Evolutionary conservation across 1,140 invertebrate species (phyloP), one percentile per base, ranked within the genome.

Genomic region (Grapholita molesta): DNA sequence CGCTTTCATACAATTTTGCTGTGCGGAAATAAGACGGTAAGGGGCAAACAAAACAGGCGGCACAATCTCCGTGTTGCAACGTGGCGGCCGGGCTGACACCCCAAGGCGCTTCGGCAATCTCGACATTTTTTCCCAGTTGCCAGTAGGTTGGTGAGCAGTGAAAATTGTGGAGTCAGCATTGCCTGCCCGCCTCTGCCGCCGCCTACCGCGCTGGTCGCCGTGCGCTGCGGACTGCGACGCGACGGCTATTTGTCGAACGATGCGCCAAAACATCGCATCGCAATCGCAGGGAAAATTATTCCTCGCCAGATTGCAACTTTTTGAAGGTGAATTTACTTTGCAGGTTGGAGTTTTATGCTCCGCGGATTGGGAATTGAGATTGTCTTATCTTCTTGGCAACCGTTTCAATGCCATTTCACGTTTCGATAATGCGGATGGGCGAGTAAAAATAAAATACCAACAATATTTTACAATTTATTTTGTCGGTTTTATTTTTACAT

Each of bases 181-280:
- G 82, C 82, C 80, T 89, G 83, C 84, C 79, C 80, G 84, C 83
- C 15, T 48, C 15, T 84, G 77, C 87, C 78, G 84, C 79, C 23
- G 21, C n/a, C 15, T 25, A 15, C 65, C 18, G 33, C 18, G 64
- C 65, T 30, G 24, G 1, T 25, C 25, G 55, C 25, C 24, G 21
- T 18, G 24, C 24, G 55, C 24, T 61, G 28, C 55, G 53, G 24
- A 55, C 24, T 55, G 53, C 55, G 82, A 74, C 76, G 53, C 55
- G 82, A 74, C 76, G 79, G 82, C 86, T 89, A 87, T 90, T 91
- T 89, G 86, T 86, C 85, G 85, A 89, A 86, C 87, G 84, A 83
- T 90, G 85, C 87, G 85, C 88, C 89, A 86, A 89, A 91, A 89
- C 88, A 90, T 88, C 81, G 80, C 85, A 85, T 85, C 77, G 86